A percentile compares a stretch with the other conserved stretches of the same genome.
Conservation (phyloP, 2,888 invertebrate genomes). For the Erebia aethiops region DNA sequence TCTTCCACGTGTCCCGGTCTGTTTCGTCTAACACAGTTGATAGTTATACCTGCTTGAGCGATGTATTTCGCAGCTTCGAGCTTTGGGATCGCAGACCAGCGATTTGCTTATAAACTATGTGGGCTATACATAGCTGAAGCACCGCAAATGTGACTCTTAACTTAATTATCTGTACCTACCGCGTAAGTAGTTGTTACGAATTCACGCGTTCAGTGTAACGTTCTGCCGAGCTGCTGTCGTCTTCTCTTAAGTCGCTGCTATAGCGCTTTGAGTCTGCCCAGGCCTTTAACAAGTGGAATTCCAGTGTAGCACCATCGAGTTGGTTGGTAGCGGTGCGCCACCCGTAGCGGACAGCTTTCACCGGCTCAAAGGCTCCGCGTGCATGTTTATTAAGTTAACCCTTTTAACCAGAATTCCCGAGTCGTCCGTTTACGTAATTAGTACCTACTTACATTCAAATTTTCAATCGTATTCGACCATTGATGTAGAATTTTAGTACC, state of each 20-base stretch:
- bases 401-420: constrained; percentile 72
- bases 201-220: not conserved
- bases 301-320: constrained; percentile 44
- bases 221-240: not conserved
- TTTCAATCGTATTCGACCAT: constrained; percentile 14
- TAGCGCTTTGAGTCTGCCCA: not conserved
- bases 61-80: too few relatives aligned
- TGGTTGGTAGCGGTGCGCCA: constrained; percentile 47
- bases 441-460: constrained; percentile 51
- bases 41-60: too few relatives aligned
- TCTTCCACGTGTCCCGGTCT: too few relatives aligned
- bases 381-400: constrained; percentile 78
- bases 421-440: constrained; percentile 65
- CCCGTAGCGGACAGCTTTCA: constrained; percentile 67
- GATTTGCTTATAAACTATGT: too few relatives aligned
- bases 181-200: too few relatives aligned
- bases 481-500: too few relatives aligned
- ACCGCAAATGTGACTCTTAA: too few relatives aligned
- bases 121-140: too few relatives aligned
- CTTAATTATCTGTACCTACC: too few relatives aligned
- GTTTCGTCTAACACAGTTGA: too few relatives aligned
- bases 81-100: too few relatives aligned
- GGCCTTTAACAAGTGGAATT: constrained; percentile 33
- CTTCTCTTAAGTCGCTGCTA: not conserved
- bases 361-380: constrained; percentile 72